Conservation (phyloP, 2,797 vertebrate genomes). For the Muscicapa comitata region DNA sequence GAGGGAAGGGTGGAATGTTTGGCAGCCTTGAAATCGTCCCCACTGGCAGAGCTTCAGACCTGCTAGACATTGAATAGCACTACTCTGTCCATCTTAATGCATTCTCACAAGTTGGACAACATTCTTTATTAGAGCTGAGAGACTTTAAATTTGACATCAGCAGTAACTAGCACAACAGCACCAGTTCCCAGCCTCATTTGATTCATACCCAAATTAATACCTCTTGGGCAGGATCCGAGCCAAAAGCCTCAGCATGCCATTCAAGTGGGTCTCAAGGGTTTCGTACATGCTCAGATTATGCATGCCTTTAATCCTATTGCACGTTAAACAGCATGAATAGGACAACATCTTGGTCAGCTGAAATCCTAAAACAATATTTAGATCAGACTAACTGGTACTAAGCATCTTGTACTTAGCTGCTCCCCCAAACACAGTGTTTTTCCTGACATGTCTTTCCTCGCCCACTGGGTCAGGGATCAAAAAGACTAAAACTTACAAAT, state of each 20-base stretch:
- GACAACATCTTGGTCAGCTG: conserved; percentile 62
- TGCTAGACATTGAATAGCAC: neutral
- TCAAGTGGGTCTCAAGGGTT: conserved; percentile 47
- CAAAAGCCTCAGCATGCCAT: conserved; percentile 50
- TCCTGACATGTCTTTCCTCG: conserved; percentile 46
- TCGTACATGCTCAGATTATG: conserved; percentile 58
- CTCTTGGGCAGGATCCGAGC: conserved; percentile 53
- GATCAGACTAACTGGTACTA: conserved; percentile 52
- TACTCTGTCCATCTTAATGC: neutral
- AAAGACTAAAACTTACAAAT: conserved; percentile 59
- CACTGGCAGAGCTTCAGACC: neutral
- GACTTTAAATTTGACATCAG: conserved; percentile 32
- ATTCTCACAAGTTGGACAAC: neutral
- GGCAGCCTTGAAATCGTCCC: neutral
- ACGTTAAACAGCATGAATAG: conserved; percentile 68
- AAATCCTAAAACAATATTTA: conserved; percentile 68
- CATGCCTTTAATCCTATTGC: conserved; percentile 64
- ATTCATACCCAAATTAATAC: conserved; percentile 53
- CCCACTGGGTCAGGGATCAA: conserved; percentile 57
- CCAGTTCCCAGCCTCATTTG: conserved; percentile 2
- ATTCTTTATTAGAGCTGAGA: neutral
- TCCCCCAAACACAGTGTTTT: conserved; percentile 36
- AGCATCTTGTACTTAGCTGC: conserved; percentile 53
- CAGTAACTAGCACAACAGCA: conserved; percentile 2
- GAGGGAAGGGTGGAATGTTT: neutral